Conservation (phyloP, 2,797 vertebrate genomes). For the Arnoldichthys spilopterus region DNA sequence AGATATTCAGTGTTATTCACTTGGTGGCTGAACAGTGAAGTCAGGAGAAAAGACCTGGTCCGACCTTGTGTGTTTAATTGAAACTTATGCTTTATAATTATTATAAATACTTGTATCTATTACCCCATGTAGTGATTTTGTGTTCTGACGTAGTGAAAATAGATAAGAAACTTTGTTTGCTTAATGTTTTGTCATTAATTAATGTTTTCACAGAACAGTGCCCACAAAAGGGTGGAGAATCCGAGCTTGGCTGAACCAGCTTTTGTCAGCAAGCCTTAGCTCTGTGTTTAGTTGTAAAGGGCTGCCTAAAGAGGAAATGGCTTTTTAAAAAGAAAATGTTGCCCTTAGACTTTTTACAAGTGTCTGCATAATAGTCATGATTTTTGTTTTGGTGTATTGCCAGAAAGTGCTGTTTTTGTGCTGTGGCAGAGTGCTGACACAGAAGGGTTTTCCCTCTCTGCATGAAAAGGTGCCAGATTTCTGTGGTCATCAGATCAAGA, state of each 20-base stretch:
- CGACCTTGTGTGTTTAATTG: too few species aligned
- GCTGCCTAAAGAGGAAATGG: constrained; percentile 33
- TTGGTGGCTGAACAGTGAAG: too few species aligned
- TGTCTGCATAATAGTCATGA: constrained; percentile 9
- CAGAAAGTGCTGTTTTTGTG: constrained; percentile 12
- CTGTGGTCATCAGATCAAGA: constrained; percentile 17
- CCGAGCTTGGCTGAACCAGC: constrained; percentile 39
- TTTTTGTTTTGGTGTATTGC: constrained; percentile 10
- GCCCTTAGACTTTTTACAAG: constrained; percentile 15
- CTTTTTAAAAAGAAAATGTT: constrained; percentile 31
- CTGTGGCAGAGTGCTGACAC: constrained; percentile 14
- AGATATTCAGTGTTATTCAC: too few species aligned
- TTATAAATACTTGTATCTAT: too few species aligned
- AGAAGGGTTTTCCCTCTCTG: constrained; percentile 13
- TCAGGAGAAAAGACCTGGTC: too few species aligned
- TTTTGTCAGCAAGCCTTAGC: constrained; percentile 47
- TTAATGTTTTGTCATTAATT: too few species aligned
- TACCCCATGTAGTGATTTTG: too few species aligned
- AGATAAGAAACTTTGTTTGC: too few species aligned
- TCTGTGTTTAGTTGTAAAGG: constrained; percentile 27
- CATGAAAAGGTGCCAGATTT: constrained; percentile 7
- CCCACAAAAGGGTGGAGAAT: background rate
- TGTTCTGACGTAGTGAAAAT: too few species aligned
- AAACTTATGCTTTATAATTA: too few species aligned
- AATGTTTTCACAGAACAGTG: background rate